Base-by-base conservation (phyloP, 2,888 invertebrate genomes). In the Nudaria mundana region DNA sequence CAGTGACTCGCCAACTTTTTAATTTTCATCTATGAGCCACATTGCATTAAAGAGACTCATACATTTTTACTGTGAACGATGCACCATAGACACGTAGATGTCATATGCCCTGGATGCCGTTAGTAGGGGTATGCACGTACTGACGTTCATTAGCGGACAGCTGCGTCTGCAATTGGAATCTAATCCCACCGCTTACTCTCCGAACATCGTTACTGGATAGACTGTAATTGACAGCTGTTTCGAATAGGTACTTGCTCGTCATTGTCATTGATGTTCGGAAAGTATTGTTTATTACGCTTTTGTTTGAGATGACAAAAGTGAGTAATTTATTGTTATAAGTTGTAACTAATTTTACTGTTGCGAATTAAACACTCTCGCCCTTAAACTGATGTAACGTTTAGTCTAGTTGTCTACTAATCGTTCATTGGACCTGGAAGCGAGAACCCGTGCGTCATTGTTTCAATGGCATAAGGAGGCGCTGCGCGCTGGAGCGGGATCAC, bases 131-230 rank as follows among this genome's bases (percentile, higher is more conserved):
- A 66, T 70, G 69, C 75, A 75, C 75, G 74, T 74, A 63, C 68
- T 65, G 56, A 48, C 69, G 64, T 71, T 73, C 72, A 78, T 80
- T 79, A 73, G 69, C 63, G 68, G 67, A 66, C 75, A 75, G 69
- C 74, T 74, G 75, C 71, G 71, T 67, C 71, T 73, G 72, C 78
- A 73, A 75, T 76, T 67, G 72, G 70, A 83, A 81, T 78, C 76
- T 75, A 79, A 81, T 82, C 76, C 73, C 69, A 62, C 63, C 56
- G 67, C 68, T 64, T 63, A 60, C 61, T 51, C 65, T 34, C 26
- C 46, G 49, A 57, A 70, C 71, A 57, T 56, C 67, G 75, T 64
- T 67, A 57, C 68, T 48, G 54, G 65, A 52, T 62, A 48, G 46
- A 48, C 44, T 58, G 58, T 73, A 73, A 77, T 76, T 70, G 76